Evolutionary conservation across 2,113 vertebrate genomes (phyloP).

Genomic region (Origma solitaria): DNA sequence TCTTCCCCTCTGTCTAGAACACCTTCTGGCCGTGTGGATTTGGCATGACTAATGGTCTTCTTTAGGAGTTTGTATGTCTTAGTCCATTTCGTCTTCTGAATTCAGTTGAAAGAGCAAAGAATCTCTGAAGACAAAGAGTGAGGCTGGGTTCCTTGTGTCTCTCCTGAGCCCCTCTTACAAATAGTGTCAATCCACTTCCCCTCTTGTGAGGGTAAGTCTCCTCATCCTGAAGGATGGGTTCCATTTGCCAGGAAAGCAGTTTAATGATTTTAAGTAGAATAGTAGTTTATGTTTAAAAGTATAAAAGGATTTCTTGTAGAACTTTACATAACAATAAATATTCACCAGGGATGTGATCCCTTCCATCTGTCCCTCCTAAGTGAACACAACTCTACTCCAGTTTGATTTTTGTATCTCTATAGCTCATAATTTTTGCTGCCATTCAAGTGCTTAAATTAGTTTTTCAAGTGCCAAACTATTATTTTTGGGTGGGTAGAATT

Average conservation of each 20-base stretch:
- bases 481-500: neutral
- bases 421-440: neutral
- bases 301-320: neutral
- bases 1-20: neutral
- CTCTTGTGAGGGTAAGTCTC: neutral
- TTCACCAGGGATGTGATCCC: neutral
- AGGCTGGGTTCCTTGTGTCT: fast-evolving
- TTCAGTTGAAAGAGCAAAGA: neutral
- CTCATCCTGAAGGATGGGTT: neutral
- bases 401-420: neutral
- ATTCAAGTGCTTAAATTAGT: neutral
- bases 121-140: neutral
- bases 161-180: neutral
- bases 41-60: neutral
- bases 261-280: neutral
- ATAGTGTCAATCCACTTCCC: neutral
- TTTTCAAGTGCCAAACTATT: neutral
- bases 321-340: neutral
- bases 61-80: neutral
- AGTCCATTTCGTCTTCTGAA: neutral
- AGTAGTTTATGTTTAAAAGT: neutral
- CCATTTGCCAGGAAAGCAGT: neutral
- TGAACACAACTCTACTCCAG: neutral
- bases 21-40: neutral
- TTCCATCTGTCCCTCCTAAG: neutral